Evolutionary conservation across 1,140 invertebrate genomes (phyloP).

Genomic region (Limonius californicus): DNA sequence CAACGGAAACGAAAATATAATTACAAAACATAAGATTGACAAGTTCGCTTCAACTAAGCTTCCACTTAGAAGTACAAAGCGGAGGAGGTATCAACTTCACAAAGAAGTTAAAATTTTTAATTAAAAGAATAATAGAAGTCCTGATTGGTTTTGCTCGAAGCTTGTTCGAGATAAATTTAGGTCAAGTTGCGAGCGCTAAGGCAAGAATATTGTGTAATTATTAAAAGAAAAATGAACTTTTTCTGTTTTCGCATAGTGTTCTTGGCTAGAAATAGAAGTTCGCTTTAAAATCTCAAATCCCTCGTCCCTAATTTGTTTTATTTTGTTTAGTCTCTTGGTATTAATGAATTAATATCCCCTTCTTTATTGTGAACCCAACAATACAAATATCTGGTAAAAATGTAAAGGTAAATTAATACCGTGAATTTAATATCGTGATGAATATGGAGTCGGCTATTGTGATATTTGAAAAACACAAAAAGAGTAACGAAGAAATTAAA

Average conservation of each 20-base stretch:
- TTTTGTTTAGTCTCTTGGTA: too few species aligned
- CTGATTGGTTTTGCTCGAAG: constrained; percentile 8
- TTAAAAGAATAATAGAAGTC: constrained; percentile 12
- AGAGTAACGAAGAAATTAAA: not conserved
- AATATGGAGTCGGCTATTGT: too few species aligned
- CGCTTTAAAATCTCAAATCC: too few species aligned
- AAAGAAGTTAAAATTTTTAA: constrained; percentile 14
- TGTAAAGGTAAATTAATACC: too few species aligned
- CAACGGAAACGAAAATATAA: constrained; percentile 3
- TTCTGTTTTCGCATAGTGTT: not conserved
- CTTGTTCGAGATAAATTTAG: not conserved
- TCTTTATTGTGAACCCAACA: too few species aligned
- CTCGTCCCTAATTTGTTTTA: too few species aligned
- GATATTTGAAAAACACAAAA: not conserved
- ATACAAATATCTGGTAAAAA: too few species aligned
- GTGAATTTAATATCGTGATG: too few species aligned
- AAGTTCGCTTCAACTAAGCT: not conserved
- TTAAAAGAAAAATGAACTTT: constrained; percentile 1
- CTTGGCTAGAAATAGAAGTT: too few species aligned
- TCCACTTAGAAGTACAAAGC: not conserved
- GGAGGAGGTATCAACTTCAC: constrained; percentile 3
- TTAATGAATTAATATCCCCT: too few species aligned
- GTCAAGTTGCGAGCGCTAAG: not conserved
- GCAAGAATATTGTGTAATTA: not conserved
- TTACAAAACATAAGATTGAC: constrained; percentile 2